Evolutionary conservation across 2,113 vertebrate genomes (phyloP), one percentile per base, ranked within the genome.

Genomic region (Crotalus horridus): DNA sequence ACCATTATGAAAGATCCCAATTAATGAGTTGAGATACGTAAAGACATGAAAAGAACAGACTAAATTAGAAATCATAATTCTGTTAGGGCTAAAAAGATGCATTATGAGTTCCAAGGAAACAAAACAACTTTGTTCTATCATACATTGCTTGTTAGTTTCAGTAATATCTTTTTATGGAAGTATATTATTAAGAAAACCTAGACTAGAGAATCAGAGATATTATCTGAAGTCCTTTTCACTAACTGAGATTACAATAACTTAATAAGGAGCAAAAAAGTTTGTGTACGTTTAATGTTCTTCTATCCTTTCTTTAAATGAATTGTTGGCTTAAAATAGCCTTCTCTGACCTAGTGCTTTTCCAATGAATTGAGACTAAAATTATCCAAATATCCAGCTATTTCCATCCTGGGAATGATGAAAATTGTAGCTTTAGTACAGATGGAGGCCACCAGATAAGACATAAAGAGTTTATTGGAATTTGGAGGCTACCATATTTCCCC

Each of bases 1-100:
- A 87, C 61, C 94, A 92, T 95, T 91, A 90, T 81, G 92, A 93
- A 94, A 96, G 92, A 9, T 29, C 0, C 64, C 56, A 88, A 93
- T 93, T 88, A 46, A 53, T 54, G 20, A 91, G 33, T 12, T 69
- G 59, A 23, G 0, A 0, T 33, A n/a, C 12, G 0, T 26, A 12
- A 43, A 29, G 26, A 17, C 0, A 0, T 3, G 59, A 87, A 20
- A 3, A 12, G 17, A 94, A 53, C 1, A 46, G 91, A 61, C 88
- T 90, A 39, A 10, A 74, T 58, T 48, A 81, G 89, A 81, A 59
- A 4, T 24, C 0, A 0, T 13, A 46, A 0, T 20, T 48, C 91
- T n/a, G 55, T 85, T 92, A 74, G 10, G 53, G 48, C 58, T 90
- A 87, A 69, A 91, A 91, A 26, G 2, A 10, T 94, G 94, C 93